phyloP scores from a whole-genome alignment of 2,113 vertebrate genomes.

The Murina feae region DNA sequence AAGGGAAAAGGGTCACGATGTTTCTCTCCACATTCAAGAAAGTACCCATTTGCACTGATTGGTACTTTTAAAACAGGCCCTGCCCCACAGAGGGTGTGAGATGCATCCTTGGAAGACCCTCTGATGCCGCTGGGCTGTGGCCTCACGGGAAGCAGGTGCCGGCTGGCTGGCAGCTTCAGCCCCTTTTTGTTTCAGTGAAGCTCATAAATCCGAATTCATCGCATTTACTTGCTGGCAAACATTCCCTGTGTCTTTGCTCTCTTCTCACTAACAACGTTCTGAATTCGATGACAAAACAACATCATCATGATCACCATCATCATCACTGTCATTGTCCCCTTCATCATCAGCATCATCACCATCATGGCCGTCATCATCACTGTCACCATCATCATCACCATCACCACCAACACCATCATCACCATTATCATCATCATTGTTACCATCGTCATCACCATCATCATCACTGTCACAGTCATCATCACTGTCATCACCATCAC shows the following conservation, averaged over 20 bases:
- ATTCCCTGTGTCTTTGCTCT: rapidly evolving
- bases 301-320: rapidly evolving
- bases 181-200: not conserved
- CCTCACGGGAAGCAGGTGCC: not conserved
- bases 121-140: not conserved
- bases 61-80: not conserved
- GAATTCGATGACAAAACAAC: not conserved
- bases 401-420: too few species aligned
- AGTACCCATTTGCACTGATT: not conserved
- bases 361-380: rapidly evolving
- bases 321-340: rapidly evolving
- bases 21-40: not conserved
- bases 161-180: rapidly evolving
- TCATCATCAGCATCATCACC: rapidly evolving
- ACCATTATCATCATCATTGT: rapidly evolving
- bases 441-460: rapidly evolving
- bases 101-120: not conserved
- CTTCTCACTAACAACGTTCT: not conserved
- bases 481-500: rapidly evolving
- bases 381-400: rapidly evolving
- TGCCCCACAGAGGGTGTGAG: not conserved
- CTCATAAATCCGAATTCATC: not conserved
- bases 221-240: not conserved
- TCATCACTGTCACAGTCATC: rapidly evolving
- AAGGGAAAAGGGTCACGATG: rapidly evolving